These are phyloP conservation scores for Aporophyla lueneburgensis DNA, from an alignment of 2,888 invertebrate species.

Conservation along the genomic window DNA sequence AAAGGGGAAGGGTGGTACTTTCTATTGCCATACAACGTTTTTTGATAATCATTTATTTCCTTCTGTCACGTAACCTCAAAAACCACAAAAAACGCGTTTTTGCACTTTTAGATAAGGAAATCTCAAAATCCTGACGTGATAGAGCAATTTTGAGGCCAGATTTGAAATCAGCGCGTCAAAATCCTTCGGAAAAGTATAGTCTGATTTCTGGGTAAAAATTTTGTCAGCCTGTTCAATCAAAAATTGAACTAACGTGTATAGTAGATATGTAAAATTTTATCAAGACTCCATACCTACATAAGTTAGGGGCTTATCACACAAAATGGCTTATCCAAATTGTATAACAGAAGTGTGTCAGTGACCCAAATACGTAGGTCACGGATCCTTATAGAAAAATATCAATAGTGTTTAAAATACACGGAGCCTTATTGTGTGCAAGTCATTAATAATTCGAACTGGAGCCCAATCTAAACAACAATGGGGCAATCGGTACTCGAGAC, in stretches of 20 bases:
- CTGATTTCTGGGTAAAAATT: too few relatives aligned
- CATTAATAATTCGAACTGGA: conserved; percentile 70
- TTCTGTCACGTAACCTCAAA: too few relatives aligned
- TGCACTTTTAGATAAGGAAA: too few relatives aligned
- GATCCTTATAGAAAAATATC: conserved; percentile 50
- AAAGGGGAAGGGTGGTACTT: too few relatives aligned
- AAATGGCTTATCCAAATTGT: conserved; percentile 10
- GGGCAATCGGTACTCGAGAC: conserved; percentile 67
- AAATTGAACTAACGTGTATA: background rate
- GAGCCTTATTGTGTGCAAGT: conserved; percentile 52
- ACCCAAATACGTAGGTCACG: conserved; percentile 44
- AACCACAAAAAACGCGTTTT: too few relatives aligned
- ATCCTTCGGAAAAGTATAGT: too few relatives aligned
- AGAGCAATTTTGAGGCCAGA: too few relatives aligned
- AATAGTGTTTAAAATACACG: conserved; percentile 50
- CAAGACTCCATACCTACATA: background rate
- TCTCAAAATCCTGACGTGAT: too few relatives aligned
- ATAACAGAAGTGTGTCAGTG: conserved; percentile 34
- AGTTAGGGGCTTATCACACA: background rate
- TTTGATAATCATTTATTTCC: too few relatives aligned
- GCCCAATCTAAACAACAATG: conserved; percentile 70
- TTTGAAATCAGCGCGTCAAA: too few relatives aligned
- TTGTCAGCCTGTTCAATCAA: too few relatives aligned
- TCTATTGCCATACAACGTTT: too few relatives aligned
- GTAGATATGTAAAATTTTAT: background rate